Evolutionary conservation across 2,113 vertebrate species (phyloP).

Genomic region (Apus apus): DNA sequence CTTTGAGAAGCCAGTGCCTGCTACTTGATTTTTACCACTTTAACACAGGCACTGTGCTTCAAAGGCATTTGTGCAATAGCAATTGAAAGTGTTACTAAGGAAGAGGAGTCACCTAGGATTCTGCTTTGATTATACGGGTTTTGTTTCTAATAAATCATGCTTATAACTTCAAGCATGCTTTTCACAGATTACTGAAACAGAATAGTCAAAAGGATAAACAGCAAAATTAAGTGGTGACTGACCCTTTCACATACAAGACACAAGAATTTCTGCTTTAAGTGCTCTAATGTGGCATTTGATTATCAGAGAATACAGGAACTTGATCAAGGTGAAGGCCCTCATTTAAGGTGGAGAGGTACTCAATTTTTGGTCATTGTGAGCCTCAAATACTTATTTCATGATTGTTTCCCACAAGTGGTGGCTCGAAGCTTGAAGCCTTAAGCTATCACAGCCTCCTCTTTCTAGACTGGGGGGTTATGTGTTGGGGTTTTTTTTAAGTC

Average conservation of each 20-base stretch:
- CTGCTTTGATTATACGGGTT: not conserved
- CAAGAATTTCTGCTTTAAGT: not conserved
- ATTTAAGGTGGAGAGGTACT: not conserved
- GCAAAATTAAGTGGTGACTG: not conserved
- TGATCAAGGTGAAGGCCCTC: not conserved
- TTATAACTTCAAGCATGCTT: not conserved
- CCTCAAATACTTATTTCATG: not conserved
- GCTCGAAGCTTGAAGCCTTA: rapidly evolving
- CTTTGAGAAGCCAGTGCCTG: not conserved
- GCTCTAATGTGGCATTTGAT: not conserved
- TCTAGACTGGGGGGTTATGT: not conserved
- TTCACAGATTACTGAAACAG: not conserved
- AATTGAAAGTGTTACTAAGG: not conserved
- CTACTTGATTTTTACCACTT: not conserved
- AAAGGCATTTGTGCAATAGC: not conserved
- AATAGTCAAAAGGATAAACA: not conserved
- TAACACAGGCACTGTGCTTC: not conserved
- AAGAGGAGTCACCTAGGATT: not conserved
- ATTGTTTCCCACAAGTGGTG: not conserved
- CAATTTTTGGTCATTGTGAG: not conserved
- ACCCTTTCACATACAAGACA: not conserved
- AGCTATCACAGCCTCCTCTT: not conserved
- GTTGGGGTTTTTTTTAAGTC: not conserved
- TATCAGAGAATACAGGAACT: not conserved
- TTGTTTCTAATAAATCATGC: not conserved